Percentiles rank a stretch among this genome's conserved stretches.
These are phyloP conservation scores for Hippocampus abdominalis DNA, from an alignment of 2,113 vertebrate genomes.

Conservation along the genomic window DNA sequence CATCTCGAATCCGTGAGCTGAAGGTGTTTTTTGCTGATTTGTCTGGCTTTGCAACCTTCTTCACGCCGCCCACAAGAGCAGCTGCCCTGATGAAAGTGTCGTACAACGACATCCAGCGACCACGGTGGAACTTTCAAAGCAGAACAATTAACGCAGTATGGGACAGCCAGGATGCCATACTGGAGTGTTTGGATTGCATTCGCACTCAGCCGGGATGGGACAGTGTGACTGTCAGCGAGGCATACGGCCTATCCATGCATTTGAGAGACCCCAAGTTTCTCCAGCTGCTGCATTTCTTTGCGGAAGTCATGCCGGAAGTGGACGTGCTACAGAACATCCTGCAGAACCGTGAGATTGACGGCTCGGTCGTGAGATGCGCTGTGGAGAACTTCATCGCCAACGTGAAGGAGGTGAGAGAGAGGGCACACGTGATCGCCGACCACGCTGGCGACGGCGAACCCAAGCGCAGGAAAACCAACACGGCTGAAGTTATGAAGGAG, in stretches of 20 bases:
- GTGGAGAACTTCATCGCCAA: conserved; percentile 11
- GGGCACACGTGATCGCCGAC: neutral
- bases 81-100: neutral
- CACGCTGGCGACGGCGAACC: neutral
- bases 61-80: neutral
- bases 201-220: conserved; percentile 8
- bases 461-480: conserved; percentile 4
- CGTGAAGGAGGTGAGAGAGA: conserved; percentile 5
- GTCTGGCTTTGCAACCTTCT: neutral
- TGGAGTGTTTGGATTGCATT: conserved; percentile 6
- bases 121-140: conserved; percentile 8
- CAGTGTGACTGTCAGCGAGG: neutral
- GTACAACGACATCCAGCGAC: neutral
- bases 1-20: neutral
- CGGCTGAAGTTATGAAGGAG: conserved; percentile 1
- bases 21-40: conserved; percentile 5
- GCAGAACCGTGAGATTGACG: conserved; percentile 6
- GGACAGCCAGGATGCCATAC: conserved; percentile 6
- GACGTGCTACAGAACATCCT: conserved; percentile 4
- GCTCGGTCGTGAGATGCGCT: neutral
- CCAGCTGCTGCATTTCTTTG: conserved; percentile 5
- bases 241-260: neutral
- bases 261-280: conserved; percentile 3
- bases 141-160: conserved; percentile 5
- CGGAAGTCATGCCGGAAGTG: conserved; percentile 11